Evolutionary conservation across 2,888 invertebrate species (phyloP), one percentile per base, ranked within the genome.

Genomic region (Mayetiola destructor): DNA sequence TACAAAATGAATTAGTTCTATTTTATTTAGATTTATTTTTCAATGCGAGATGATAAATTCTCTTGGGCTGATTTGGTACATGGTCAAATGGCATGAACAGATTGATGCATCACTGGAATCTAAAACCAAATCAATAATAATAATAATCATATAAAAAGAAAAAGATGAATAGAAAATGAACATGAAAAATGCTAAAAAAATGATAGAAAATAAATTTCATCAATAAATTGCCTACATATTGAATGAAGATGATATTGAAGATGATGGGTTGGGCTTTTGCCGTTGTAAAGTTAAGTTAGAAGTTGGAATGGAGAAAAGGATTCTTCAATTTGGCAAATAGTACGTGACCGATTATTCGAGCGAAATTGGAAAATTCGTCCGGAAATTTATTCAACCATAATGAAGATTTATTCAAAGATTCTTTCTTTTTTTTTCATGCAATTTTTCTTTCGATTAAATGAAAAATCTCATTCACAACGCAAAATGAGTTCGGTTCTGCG

Each of bases 311-410:
- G 12, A n/a, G 2, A n/a, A 42, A 42, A 23, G 23, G 48, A 48
- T 48, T n/a, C n/a, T n/a, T n/a, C n/a, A n/a, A n/a, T n/a, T n/a
- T n/a, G n/a, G n/a, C n/a, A n/a, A n/a, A n/a, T 23, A 48, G 27
- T 48, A 48, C 48, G 48, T 48, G 48, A 48, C 48, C 48, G 48
- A 48, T 48, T 48, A 48, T 10, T n/a, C 27, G 27, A 48, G 48
- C 48, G 16, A 48, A 48, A 48, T 48, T 48, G 48, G 48, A 48
- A 48, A 48, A 48, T 27, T 48, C 48, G 48, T n/a, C 48, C 48
- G 39, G 20, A 48, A 27, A 48, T 48, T 48, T 48, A 48, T 48
- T 48, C 48, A 48, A 27, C n/a, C 48, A 27, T 27, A 48, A 48
- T 48, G 48, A 48, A 48, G 48, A 48, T 48, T 48, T 48, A 48